These are phyloP conservation scores for Lasioglossum marginatum DNA, from an alignment of 2,888 invertebrate species.

Conservation along the genomic window DNA sequence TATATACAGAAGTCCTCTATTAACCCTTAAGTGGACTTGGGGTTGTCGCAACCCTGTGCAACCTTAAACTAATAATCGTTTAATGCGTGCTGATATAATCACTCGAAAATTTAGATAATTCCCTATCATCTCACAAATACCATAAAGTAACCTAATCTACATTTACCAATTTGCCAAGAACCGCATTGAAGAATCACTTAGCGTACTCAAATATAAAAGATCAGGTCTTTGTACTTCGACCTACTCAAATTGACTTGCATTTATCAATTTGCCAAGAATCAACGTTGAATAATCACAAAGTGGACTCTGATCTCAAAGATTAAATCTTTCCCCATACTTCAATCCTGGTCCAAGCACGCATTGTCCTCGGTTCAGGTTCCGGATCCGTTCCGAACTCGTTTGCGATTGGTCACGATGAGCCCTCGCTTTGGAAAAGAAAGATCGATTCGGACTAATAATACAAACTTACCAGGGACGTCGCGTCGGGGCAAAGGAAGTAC, in stretches of 20 bases:
- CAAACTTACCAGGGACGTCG: slow-evolving; percentile 34
- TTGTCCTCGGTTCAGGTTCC: background rate
- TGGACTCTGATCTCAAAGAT: background rate
- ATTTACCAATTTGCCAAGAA: background rate
- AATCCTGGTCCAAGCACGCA: background rate
- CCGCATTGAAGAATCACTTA: too few relatives aligned
- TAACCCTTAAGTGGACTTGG: background rate
- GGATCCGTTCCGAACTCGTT: background rate
- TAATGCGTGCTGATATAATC: background rate
- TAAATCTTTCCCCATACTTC: background rate
- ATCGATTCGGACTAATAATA: slow-evolving; percentile 53
- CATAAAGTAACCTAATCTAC: background rate
- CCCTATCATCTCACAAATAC: background rate
- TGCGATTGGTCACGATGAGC: background rate
- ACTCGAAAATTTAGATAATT: background rate
- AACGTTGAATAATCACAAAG: background rate
- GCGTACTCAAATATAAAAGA: background rate
- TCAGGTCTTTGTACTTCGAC: background rate
- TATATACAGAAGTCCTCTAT: background rate
- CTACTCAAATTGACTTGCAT: background rate
- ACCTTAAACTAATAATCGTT: background rate
- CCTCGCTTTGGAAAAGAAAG: background rate
- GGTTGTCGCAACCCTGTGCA: background rate
- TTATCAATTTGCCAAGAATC: background rate
- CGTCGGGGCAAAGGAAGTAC: slow-evolving; percentile 27